Conservation (phyloP, 2,888 invertebrate species). For the Pristionchus fissidentatus region DNA sequence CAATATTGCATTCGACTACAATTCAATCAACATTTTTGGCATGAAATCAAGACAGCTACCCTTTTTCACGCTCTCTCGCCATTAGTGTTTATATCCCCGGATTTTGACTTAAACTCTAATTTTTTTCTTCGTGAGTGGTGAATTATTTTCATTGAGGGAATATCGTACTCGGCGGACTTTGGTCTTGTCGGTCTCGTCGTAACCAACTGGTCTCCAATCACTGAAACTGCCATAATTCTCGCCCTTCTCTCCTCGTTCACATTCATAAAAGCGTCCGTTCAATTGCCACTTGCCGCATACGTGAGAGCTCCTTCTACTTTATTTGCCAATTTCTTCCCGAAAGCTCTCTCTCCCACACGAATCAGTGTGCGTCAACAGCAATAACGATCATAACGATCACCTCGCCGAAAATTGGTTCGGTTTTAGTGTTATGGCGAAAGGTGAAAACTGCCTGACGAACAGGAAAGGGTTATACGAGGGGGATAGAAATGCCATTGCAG, state of each 20-base stretch:
- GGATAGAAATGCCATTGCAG: constrained; percentile 47
- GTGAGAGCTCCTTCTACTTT: constrained; percentile 43
- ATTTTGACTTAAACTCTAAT: no score
- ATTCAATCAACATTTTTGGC: no score
- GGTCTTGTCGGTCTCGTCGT: constrained; percentile 59
- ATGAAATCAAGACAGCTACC: no score
- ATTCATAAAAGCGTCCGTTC: constrained; percentile 55
- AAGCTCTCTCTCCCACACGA: not conserved
- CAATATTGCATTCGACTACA: no score
- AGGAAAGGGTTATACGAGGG: no score
- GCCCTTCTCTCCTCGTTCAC: constrained; percentile 56
- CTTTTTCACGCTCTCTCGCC: no score
- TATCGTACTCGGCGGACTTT: constrained; percentile 59
- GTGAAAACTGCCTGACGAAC: no score
- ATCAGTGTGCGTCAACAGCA: not conserved
- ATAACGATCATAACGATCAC: not conserved
- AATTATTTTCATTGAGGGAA: constrained; percentile 52
- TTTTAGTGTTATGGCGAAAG: no score
- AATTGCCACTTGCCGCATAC: constrained; percentile 59
- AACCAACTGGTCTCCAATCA: constrained; percentile 56
- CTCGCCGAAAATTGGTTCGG: no score
- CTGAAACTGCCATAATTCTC: constrained; percentile 49
- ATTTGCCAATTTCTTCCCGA: not conserved
- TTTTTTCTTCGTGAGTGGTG: no score
- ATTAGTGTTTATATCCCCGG: no score